Evolutionary conservation across 2,888 invertebrate species (phyloP), one percentile per base, ranked within the genome.

Genomic region (Dryomyza anilis): DNA sequence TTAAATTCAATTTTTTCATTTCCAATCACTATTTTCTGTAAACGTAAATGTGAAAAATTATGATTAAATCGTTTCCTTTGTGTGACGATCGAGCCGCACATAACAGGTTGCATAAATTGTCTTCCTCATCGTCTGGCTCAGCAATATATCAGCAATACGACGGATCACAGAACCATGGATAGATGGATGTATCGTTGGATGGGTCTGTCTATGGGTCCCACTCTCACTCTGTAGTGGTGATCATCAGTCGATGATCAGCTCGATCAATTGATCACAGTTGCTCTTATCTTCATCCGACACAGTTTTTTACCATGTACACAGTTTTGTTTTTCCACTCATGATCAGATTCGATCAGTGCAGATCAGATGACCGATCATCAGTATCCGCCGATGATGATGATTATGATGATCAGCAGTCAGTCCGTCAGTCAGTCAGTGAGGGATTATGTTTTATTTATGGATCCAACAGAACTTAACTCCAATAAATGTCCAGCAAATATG

Each of bases 401-500:
- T 21, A 25, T 27, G 14, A n/a, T 36, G 55, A 36, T 36, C 73
- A n/a, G 23, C 36, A 33, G 12, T 30, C 29, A 14, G n/a, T 50
- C 50, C 21, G 19, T n/a, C n/a, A n/a, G n/a, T n/a, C n/a, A n/a
- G n/a, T n/a, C n/a, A n/a, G n/a, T n/a, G n/a, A n/a, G n/a, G 80
- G 80, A 83, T 81, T 82, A 83, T 83, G 82, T 83, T 83, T 82
- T 83, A 82, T 82, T 82, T 82, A 82, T 82, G 82, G 80, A 76
- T 78, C 79, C 72, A 74, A 74, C 76, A 77, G 80, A 83, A 82
- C 80, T 82, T 83, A 82, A 81, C 83, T 82, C 75, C 82, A 83
- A 83, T 83, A 82, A 83, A 82, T 81, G 83, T 83, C 83, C 80
- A 76, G 77, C 77, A 80, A 81, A 80, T 80, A 82, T 82, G 82